These are phyloP conservation scores for Thinocorus orbignyianus DNA, from an alignment of 2,113 vertebrate species.

Conservation along the genomic window DNA sequence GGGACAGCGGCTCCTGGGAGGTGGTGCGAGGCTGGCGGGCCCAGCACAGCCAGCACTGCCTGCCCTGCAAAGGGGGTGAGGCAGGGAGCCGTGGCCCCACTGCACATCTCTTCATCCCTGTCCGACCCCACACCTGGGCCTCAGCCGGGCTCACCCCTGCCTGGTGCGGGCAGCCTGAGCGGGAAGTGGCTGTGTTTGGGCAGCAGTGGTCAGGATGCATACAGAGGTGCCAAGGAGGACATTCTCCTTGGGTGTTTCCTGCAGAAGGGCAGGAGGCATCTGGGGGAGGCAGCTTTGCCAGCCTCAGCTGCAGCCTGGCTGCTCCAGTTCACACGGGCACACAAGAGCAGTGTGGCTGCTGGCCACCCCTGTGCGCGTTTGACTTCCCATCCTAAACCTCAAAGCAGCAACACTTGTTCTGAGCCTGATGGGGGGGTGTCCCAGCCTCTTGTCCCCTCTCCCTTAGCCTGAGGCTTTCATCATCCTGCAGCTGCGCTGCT, in stretches of 20 bases:
- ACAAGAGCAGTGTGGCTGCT: neutral
- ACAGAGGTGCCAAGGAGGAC: neutral
- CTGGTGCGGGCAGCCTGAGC: rapidly evolving
- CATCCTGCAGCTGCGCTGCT: rapidly evolving
- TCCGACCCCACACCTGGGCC: rapidly evolving
- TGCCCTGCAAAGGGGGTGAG: neutral
- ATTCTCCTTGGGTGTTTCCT: neutral
- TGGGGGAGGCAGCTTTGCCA: neutral
- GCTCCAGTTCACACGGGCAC: rapidly evolving
- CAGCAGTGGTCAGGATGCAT: neutral
- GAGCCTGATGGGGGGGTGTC: neutral
- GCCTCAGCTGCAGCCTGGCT: neutral
- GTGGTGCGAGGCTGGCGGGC: neutral
- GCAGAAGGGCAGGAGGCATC: neutral
- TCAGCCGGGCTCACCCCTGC: rapidly evolving
- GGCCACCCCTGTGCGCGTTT: rapidly evolving
- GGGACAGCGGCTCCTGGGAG: neutral
- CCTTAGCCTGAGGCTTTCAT: neutral
- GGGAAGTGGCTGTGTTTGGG: rapidly evolving
- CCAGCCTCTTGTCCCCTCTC: rapidly evolving
- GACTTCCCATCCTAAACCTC: neutral
- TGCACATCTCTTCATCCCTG: rapidly evolving
- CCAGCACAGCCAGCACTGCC: neutral
- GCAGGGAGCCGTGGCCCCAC: rapidly evolving
- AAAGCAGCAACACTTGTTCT: rapidly evolving